Percentiles rank a stretch among this genome's conserved stretches.
phyloP scores from a whole-genome alignment of 1,140 invertebrate genomes.

The Lerema accius region DNA sequence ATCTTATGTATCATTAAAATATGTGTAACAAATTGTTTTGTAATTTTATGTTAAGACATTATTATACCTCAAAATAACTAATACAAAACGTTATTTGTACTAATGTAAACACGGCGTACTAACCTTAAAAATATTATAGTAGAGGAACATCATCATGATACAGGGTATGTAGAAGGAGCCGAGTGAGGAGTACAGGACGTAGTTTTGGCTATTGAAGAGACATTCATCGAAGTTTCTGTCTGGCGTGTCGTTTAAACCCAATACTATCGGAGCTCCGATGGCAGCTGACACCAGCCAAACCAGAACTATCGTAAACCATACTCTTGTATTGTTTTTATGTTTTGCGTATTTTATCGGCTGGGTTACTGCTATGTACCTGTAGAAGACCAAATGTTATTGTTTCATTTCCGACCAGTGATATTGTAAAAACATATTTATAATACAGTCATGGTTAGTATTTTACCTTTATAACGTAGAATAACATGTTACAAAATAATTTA shows the following conservation, averaged over 20 bases:
- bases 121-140: slow-evolving; percentile 97
- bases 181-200: slow-evolving; percentile 98
- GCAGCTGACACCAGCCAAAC: slow-evolving; percentile 98
- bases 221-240: slow-evolving; percentile 90
- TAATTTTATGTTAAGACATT: too few species aligned
- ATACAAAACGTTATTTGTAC: too few species aligned
- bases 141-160: slow-evolving; percentile 85
- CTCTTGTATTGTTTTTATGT: slow-evolving; percentile 97
- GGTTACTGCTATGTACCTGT: slow-evolving; percentile 99
- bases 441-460: too few species aligned
- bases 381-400: slow-evolving; percentile 51
- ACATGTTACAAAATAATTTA: too few species aligned
- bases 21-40: too few species aligned
- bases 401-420: not conserved
- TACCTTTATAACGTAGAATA: too few species aligned
- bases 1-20: too few species aligned
- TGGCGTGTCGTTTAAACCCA: slow-evolving; percentile 96
- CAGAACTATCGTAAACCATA: slow-evolving; percentile 96
- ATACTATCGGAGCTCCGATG: slow-evolving; percentile 98
- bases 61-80: too few species aligned
- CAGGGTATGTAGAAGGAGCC: slow-evolving; percentile 99
- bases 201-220: slow-evolving; percentile 98
- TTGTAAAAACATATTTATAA: not conserved
- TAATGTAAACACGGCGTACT: slow-evolving; percentile 26
- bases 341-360: slow-evolving; percentile 99